Percentiles rank a stretch among this genome's conserved stretches.
Conservation (phyloP, 2,888 invertebrate genomes). For the Metopia argyrocephala region DNA sequence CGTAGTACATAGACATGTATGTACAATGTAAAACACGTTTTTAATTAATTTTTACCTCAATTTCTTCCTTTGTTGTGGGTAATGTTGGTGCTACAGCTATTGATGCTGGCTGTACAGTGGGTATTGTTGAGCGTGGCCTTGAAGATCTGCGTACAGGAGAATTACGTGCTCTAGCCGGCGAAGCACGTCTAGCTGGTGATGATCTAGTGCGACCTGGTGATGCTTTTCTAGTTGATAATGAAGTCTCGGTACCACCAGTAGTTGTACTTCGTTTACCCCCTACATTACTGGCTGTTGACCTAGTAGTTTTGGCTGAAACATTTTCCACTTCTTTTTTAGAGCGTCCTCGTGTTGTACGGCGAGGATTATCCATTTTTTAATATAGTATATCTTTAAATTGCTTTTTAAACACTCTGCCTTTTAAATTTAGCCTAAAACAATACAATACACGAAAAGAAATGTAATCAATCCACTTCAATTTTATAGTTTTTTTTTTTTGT, state of each 20-base stretch:
- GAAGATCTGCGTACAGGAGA: conserved; percentile 80
- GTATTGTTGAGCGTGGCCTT: conserved; percentile 78
- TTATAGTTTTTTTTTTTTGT: not conserved
- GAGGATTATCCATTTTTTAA: conserved; percentile 65
- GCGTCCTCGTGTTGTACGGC: conserved; percentile 67
- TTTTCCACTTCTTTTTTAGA: conserved; percentile 44
- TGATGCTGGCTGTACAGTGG: conserved; percentile 65
- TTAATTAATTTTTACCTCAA: conserved; percentile 68
- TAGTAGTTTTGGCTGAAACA: conserved; percentile 34
- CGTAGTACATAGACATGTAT: not conserved
- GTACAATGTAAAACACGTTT: not conserved
- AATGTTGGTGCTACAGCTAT: conserved; percentile 62
- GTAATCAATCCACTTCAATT: not conserved
- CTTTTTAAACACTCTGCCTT: not conserved
- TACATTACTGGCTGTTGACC: not conserved
- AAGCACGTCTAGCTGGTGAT: conserved; percentile 64
- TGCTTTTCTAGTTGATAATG: conserved; percentile 35
- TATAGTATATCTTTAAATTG: not conserved
- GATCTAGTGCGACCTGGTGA: conserved; percentile 66
- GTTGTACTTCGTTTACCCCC: conserved; percentile 37
- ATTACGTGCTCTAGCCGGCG: conserved; percentile 54
- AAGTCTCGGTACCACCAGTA: conserved; percentile 30
- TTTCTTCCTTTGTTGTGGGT: conserved; percentile 69
- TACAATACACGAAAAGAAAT: too few species aligned
- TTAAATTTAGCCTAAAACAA: not conserved